Evolutionary conservation across 2,888 invertebrate genomes (phyloP).

Genomic region (Dasysyrphus tricinctus): DNA sequence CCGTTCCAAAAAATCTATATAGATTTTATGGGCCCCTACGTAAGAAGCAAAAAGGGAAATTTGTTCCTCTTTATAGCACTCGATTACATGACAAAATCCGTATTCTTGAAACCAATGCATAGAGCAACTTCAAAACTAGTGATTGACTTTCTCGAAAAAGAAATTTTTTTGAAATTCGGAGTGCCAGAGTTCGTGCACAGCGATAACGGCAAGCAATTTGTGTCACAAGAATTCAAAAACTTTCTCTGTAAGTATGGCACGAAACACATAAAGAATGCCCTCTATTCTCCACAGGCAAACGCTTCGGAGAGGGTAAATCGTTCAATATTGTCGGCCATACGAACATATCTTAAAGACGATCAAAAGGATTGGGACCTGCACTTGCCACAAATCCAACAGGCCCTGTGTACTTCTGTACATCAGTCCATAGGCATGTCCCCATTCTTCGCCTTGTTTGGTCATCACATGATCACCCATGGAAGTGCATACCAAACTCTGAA

Average conservation of each 20-base stretch:
- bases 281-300: neutral
- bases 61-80: too few species aligned
- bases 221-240: neutral
- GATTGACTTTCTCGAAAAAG: neutral
- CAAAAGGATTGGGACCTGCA: neutral
- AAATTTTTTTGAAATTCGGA: neutral
- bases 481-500: neutral
- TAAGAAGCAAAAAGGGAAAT: too few species aligned
- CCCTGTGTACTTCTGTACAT: neutral
- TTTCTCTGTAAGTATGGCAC: neutral
- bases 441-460: neutral
- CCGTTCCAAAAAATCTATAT: too few species aligned
- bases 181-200: constrained; percentile 1
- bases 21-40: too few species aligned
- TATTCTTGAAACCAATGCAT: too few species aligned
- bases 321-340: neutral
- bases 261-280: neutral
- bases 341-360: neutral
- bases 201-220: neutral
- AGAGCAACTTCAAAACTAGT: too few species aligned
- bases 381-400: neutral
- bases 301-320: neutral
- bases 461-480: neutral
- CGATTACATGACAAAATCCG: too few species aligned
- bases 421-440: neutral